Evolutionary conservation across 1,140 invertebrate genomes (phyloP), one percentile per base, ranked within the genome.

Genomic region (Drosophila subobscura): DNA sequence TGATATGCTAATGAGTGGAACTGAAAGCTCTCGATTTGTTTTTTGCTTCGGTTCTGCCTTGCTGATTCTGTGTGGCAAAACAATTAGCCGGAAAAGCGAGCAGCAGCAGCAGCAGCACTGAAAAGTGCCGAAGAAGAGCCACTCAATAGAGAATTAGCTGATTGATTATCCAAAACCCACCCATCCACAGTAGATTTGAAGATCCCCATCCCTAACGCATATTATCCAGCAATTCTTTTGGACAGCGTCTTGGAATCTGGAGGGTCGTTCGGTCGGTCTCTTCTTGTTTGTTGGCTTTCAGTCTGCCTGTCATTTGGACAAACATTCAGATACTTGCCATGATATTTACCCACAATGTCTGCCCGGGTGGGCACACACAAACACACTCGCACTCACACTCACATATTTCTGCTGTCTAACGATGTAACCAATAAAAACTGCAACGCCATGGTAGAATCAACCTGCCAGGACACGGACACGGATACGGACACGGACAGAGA

Each of bases 351-450:
- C 67, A 71, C 67, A 71, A 72, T 50, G 23, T 45, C 33, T 6
- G 25, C 25, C 25, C 25, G 25, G 25, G 2, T 3, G 29, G 29
- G 4, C 10, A 12, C 33, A 37, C 10, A 37, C 33, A 33, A 1
- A 27, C 27, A 27, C 29, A 8, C 5, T n/a, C 27, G 25, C 33
- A 2, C 44, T 33, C 72, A 75, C 51, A 60, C 7, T 2, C 7
- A 61, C 70, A 80, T 80, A 79, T 72, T 80, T 80, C 55, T 60
- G 44, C 44, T 67, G 72, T 75, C 72, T 75, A 80, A 80, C 77
- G 68, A 83, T 78, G 71, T 84, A 77, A 79, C 57, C 79, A 75
- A 84, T 84, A 84, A 84, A 83, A 83, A 84, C 66, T 84, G 75
- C 75, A 84, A 60, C 51, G 61, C 64, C 16, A 49, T 45, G 40